A percentile compares a stretch with the other conserved stretches of the same genome.
phyloP scores from a whole-genome alignment of 2,888 invertebrate species.

The Lepidonotus clava region DNA sequence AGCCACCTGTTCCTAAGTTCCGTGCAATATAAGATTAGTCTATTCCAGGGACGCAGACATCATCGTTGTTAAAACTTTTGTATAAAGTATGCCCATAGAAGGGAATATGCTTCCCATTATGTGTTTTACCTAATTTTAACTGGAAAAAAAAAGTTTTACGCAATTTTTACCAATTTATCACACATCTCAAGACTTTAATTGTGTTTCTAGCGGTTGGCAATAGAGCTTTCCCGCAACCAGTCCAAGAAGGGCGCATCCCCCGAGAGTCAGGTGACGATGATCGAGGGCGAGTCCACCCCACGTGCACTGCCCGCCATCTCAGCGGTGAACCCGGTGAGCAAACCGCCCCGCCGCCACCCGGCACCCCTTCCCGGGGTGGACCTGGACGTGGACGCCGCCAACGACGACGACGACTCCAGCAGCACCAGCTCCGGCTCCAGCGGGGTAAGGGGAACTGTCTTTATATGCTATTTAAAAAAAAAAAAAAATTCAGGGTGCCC shows the following conservation, averaged over 20 bases:
- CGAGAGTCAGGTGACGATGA: slow-evolving; percentile 16
- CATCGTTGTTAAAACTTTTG: too few species aligned
- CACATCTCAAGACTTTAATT: slow-evolving; percentile 13
- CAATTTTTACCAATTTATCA: too few species aligned
- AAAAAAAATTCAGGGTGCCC: too few species aligned
- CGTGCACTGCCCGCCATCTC: background rate
- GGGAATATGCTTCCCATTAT: too few species aligned
- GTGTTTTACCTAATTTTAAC: too few species aligned
- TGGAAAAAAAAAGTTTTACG: too few species aligned
- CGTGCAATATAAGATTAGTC: too few species aligned
- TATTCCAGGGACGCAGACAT: too few species aligned
- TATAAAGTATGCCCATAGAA: too few species aligned
- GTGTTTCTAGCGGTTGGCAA: slow-evolving; percentile 74
- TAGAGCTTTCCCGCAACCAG: slow-evolving; percentile 76
- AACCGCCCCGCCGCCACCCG: background rate
- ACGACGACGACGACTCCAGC: slow-evolving; percentile 66
- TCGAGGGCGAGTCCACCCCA: background rate
- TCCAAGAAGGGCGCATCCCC: slow-evolving; percentile 60
- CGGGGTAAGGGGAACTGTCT: too few species aligned
- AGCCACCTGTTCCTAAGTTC: too few species aligned
- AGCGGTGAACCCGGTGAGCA: background rate
- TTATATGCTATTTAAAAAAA: too few species aligned
- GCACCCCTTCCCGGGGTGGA: background rate
- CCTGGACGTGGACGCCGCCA: slow-evolving; percentile 63
- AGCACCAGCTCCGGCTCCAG: slow-evolving; percentile 71